Percentiles rank a stretch among this genome's conserved stretches.
phyloP scores from a whole-genome alignment of 2,113 vertebrate genomes.

The Ovis aries region DNA sequence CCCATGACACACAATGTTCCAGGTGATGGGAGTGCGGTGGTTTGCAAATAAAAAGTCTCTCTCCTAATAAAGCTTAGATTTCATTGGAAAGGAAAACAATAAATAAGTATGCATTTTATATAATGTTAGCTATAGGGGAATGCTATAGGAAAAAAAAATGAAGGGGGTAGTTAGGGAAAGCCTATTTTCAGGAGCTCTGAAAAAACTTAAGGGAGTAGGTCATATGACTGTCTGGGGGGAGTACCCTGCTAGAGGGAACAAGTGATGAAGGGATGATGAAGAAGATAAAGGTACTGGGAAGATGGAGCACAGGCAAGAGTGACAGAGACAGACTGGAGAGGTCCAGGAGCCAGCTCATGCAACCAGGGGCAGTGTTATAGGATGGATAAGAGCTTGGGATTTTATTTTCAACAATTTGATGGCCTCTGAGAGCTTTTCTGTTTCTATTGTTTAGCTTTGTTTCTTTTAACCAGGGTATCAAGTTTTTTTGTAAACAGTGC shows the following conservation, averaged over 20 bases:
- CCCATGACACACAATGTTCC: neutral
- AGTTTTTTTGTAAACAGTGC: neutral
- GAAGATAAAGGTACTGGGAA: neutral
- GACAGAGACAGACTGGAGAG: neutral
- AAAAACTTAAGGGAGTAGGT: neutral
- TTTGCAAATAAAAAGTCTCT: neutral
- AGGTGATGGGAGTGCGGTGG: neutral
- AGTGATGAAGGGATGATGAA: neutral
- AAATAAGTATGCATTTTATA: neutral
- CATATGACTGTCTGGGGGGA: neutral
- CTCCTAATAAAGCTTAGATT: slow-evolving; percentile 1
- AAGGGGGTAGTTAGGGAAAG: neutral
- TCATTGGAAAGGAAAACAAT: neutral
- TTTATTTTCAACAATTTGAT: neutral
- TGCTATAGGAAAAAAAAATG: neutral
- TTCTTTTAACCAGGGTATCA: neutral
- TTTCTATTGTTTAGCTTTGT: neutral
- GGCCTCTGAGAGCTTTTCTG: neutral
- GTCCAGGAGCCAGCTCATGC: neutral
- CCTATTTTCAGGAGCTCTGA: neutral
- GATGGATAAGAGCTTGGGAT: neutral
- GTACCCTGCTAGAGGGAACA: neutral
- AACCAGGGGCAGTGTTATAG: neutral
- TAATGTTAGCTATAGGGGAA: neutral
- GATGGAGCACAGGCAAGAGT: neutral